These are phyloP conservation scores for Petaurus breviceps DNA, from an alignment of 2,113 vertebrate genomes.

Conservation along the genomic window DNA sequence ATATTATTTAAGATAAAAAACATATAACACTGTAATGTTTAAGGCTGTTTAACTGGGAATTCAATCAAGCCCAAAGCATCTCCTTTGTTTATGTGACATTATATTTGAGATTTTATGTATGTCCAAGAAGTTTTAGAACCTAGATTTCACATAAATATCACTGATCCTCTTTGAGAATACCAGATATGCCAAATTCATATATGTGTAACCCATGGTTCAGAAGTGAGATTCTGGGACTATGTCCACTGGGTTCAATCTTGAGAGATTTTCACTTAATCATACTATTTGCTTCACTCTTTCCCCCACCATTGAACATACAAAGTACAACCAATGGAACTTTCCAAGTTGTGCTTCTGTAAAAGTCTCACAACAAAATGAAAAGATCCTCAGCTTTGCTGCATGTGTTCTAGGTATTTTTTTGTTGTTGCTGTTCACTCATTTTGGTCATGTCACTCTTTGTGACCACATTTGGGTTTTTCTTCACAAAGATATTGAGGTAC, in stretches of 20 bases:
- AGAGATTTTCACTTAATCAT: not conserved
- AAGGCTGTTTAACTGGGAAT: constrained; percentile 48
- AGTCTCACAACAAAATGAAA: not conserved
- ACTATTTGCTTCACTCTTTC: not conserved
- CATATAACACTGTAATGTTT: constrained; percentile 32
- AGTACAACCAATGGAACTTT: not conserved
- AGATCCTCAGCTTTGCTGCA: not conserved
- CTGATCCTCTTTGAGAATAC: constrained; percentile 14
- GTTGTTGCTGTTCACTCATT: not conserved
- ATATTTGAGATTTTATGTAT: constrained; percentile 37
- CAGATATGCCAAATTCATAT: constrained; percentile 38
- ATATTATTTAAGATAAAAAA: constrained; percentile 59
- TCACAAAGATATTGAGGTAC: not conserved
- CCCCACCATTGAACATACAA: not conserved
- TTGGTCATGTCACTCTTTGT: not conserved
- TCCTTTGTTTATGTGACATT: constrained; percentile 43
- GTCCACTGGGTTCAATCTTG: not conserved
- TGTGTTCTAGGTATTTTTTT: not conserved
- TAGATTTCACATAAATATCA: not conserved
- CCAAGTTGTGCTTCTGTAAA: not conserved
- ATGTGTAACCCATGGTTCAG: not conserved
- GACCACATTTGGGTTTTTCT: not conserved
- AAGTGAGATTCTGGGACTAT: not conserved
- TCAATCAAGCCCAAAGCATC: constrained; percentile 39
- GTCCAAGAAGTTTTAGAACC: constrained; percentile 29